Base-by-base conservation (phyloP, 1,140 invertebrate species). In the Calliphora vicina region DNA sequence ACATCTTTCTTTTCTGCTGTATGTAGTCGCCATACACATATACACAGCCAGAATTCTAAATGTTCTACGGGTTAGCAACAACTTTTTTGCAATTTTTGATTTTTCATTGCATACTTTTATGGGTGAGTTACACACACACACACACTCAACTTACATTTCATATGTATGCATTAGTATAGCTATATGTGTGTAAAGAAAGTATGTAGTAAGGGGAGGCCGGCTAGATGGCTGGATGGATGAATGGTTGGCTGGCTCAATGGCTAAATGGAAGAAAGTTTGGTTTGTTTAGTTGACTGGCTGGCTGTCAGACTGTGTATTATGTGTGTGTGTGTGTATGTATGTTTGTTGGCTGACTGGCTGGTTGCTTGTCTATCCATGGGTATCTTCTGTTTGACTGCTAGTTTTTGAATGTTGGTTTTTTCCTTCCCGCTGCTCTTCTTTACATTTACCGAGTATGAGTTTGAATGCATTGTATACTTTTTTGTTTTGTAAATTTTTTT, bases 51-150 rank as follows among this genome's bases (percentile, higher is more conserved):
- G 78, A 83, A 76, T 80, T 83, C 82, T 83, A 61, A 76, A 26
- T 80, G 76, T 83, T 83, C 82, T 71, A 71, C 67, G 76, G 76
- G 82, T 61, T 81, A 81, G 80, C 80, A 81, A 81, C 80, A 81
- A 81, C 80, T 83, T 76, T 50, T 81, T 78, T 78, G 74, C 74
- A 78, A 78, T 78, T 78, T 78, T 78, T 78, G 74, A 78, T 78
- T 78, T 78, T 78, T 78, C 74, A 78, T 78, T 78, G 74, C 74
- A 78, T 78, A 78, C 74, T 78, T 78, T 43, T 78, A 43, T 78
- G 74, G 74, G 74, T 43, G 74, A 20, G 35, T 17, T 50, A 50
- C 45, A 50, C 45, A 50, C 12, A 50, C 45, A 12, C 45, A 50
- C 45, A 12, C 17, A 50, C 45, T 17, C 45, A 50, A 13, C 35